Evolutionary conservation across 2,888 invertebrate genomes (phyloP).

Genomic region (Pantelozetes paolii): DNA sequence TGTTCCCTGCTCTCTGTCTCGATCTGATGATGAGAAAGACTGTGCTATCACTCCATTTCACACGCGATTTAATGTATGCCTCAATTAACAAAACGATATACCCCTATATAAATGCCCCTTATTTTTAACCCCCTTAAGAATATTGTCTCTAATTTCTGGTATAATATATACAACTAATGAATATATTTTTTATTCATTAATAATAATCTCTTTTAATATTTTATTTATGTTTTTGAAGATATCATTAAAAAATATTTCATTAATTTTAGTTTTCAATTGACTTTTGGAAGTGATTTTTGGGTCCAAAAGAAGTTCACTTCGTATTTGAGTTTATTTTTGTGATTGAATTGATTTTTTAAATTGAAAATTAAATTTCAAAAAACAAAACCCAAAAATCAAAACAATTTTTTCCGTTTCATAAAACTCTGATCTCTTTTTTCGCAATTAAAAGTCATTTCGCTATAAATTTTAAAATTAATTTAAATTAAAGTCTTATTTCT

Average conservation of each 20-base stretch:
- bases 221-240: background rate
- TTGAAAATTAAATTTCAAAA: background rate
- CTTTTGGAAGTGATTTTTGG: background rate
- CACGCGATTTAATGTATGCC: conserved; percentile 27
- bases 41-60: conserved; percentile 18
- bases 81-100: conserved; percentile 6
- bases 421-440: background rate
- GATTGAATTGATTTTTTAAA: background rate
- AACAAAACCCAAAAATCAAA: too few species aligned
- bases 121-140: too few species aligned
- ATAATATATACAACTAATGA: conserved; percentile 14
- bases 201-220: conserved; percentile 3
- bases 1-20: background rate
- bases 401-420: background rate
- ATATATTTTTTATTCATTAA: background rate
- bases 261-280: background rate
- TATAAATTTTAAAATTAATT: background rate
- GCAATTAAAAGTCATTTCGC: background rate
- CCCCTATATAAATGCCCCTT: too few species aligned
- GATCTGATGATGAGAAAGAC: conserved; percentile 7
- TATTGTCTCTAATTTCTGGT: conserved; percentile 10
- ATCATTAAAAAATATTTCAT: background rate
- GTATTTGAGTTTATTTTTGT: background rate
- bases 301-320: background rate
- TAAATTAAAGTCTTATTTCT: background rate